These are phyloP conservation scores for Drosophila busckii DNA, from an alignment of 1,140 invertebrate genomes.

Conservation along the genomic window DNA sequence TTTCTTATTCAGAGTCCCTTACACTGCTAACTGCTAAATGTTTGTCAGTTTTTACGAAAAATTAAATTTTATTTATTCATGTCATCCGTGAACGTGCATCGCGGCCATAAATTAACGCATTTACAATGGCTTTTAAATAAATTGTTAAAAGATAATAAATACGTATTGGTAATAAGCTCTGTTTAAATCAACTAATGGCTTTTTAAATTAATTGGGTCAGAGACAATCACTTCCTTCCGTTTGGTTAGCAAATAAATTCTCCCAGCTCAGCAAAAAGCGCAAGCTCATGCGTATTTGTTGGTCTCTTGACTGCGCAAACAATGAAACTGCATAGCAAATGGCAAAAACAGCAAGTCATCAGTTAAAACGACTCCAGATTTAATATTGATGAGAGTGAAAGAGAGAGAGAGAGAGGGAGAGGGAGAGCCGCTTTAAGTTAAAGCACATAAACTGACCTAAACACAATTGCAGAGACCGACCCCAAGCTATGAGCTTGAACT, in stretches of 20 bases:
- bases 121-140: too few species aligned
- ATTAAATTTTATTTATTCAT: constrained; percentile 76
- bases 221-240: constrained; percentile 40
- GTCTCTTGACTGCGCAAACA: constrained; percentile 35
- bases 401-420: too few species aligned
- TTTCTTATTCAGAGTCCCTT: constrained; percentile 4
- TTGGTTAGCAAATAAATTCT: constrained; percentile 11
- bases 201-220: constrained; percentile 60
- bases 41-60: constrained; percentile 67
- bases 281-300: constrained; percentile 66
- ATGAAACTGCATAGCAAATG: constrained; percentile 49
- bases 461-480: too few species aligned
- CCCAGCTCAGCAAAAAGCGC: constrained; percentile 42
- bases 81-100: too few species aligned
- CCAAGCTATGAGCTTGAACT: too few species aligned
- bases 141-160: too few species aligned
- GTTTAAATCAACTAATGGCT: constrained; percentile 24
- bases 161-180: constrained; percentile 2
- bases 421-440: too few species aligned
- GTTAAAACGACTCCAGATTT: constrained; percentile 11
- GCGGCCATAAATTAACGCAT: too few species aligned
- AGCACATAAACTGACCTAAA: too few species aligned
- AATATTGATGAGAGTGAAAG: constrained; percentile 25
- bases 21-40: constrained; percentile 30
- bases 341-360: neutral